Conservation (phyloP, 2,113 vertebrate species). For the Halcyon senegalensis region DNA sequence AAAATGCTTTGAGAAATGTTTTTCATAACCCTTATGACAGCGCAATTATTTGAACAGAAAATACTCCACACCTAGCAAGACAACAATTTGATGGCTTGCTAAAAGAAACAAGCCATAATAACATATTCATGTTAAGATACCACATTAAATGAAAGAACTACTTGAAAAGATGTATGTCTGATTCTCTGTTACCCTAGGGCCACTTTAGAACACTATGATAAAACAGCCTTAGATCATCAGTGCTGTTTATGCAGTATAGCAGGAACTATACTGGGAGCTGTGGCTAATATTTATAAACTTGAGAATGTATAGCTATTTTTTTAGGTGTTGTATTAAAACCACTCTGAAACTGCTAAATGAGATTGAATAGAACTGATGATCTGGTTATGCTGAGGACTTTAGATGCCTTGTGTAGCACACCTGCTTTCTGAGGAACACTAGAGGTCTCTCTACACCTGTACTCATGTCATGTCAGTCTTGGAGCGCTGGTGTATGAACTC, state of each 20-base stretch:
- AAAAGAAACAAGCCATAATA: background rate
- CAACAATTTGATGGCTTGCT: background rate
- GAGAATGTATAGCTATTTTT: background rate
- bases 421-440: slow-evolving; percentile 57
- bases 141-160: background rate
- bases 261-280: background rate
- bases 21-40: background rate
- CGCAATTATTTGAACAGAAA: background rate
- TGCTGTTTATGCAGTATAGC: background rate
- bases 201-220: background rate
- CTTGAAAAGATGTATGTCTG: background rate
- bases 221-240: background rate
- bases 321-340: background rate
- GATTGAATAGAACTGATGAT: background rate
- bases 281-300: background rate
- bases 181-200: background rate
- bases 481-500: background rate
- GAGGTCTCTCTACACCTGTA: slow-evolving; percentile 72
- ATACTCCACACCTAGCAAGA: background rate
- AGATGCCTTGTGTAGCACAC: background rate
- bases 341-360: background rate
- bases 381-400: background rate
- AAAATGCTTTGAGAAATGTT: background rate
- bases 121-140: background rate
- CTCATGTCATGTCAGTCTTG: background rate